Percentiles rank a stretch among this genome's conserved stretches.
These are phyloP conservation scores for Deilephila porcellus DNA, from an alignment of 2,888 invertebrate species.

Conservation along the genomic window DNA sequence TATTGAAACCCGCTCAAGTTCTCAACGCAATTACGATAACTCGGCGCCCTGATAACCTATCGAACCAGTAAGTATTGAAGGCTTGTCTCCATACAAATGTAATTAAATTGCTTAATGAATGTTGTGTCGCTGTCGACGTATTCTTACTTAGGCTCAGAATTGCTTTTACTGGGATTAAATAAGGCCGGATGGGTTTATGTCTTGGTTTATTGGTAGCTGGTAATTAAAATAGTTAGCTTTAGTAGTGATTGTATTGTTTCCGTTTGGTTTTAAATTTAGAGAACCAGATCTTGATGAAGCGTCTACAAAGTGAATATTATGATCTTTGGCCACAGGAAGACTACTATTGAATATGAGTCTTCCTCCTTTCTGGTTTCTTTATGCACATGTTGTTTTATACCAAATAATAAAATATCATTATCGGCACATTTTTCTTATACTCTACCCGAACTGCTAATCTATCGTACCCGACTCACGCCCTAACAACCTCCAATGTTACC, in stretches of 20 bases:
- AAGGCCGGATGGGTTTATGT: background rate
- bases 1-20: slow-evolving; percentile 1
- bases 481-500: background rate
- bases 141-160: background rate
- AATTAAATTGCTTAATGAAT: slow-evolving; percentile 11
- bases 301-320: too few relatives aligned
- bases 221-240: background rate
- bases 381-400: too few relatives aligned
- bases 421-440: too few relatives aligned
- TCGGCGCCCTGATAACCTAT: slow-evolving; percentile 3
- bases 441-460: too few relatives aligned
- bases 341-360: too few relatives aligned
- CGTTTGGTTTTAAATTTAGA: too few relatives aligned
- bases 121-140: too few relatives aligned
- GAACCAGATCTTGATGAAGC: too few relatives aligned
- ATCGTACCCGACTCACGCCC: too few relatives aligned
- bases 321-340: too few relatives aligned
- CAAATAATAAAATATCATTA: too few relatives aligned
- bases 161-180: background rate
- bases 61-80: slow-evolving; percentile 5
- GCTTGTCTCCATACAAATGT: slow-evolving; percentile 1
- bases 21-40: slow-evolving; percentile 26
- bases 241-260: background rate
- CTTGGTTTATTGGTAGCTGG: background rate
- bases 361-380: too few relatives aligned